Conservation (phyloP, 2,797 vertebrate species). For the Liasis olivaceus region DNA sequence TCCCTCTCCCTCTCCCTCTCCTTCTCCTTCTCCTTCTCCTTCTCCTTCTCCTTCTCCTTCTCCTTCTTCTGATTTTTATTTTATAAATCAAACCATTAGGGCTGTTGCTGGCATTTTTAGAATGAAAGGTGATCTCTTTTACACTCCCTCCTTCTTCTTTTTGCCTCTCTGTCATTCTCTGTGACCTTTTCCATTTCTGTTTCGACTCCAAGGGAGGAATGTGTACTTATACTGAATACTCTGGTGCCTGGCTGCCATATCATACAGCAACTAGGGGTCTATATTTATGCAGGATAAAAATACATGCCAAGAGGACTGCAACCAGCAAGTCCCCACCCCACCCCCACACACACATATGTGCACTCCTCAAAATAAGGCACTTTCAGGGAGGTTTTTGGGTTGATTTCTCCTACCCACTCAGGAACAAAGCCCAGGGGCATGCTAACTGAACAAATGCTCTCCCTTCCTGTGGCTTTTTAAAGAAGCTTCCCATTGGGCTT, state of each 20-base stretch:
- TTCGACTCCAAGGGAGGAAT: neutral
- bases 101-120: slow-evolving; percentile 26
- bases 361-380: neutral
- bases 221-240: neutral
- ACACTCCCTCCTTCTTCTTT: fast-evolving
- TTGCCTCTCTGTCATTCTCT: neutral
- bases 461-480: neutral
- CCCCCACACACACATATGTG: too few species aligned
- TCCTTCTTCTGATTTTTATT: slow-evolving; percentile 26
- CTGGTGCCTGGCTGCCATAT: neutral
- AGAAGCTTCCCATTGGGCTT: neutral
- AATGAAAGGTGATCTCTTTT: neutral
- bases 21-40: too few species aligned
- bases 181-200: neutral
- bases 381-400: neutral
- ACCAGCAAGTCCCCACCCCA: neutral
- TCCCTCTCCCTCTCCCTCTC: slow-evolving; percentile 50
- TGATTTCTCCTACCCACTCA: slow-evolving; percentile 25
- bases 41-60: neutral
- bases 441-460: neutral
- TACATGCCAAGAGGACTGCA: neutral
- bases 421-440: slow-evolving; percentile 17
- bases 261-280: neutral
- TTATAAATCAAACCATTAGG: slow-evolving; percentile 60
- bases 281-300: slow-evolving; percentile 23